Percentiles rank a stretch among this genome's conserved stretches.
Evolutionary conservation across 2,113 vertebrate species (phyloP).

Genomic region (Ginglymostoma cirratum): DNA sequence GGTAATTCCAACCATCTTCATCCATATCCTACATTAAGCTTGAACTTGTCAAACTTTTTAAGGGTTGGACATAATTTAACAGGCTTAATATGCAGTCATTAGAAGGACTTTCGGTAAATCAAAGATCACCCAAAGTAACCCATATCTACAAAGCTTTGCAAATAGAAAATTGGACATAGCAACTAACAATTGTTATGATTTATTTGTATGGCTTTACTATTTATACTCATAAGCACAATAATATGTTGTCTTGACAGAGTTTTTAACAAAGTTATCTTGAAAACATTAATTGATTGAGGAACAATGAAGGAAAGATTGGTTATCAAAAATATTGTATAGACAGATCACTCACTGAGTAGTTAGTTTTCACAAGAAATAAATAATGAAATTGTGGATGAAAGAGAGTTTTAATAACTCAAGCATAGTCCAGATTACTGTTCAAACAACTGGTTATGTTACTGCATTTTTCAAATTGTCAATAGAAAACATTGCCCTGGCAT

Average conservation of each 20-base stretch:
- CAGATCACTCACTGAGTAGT: not conserved
- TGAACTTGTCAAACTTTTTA: slow-evolving; percentile 34
- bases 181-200: not conserved
- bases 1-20: not conserved
- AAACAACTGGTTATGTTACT: not conserved
- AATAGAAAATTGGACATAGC: not conserved
- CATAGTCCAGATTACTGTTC: not conserved
- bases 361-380: not conserved
- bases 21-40: slow-evolving; percentile 9
- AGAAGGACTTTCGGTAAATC: not conserved
- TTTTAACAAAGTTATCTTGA: slow-evolving; percentile 15
- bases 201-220: not conserved
- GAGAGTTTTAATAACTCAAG: not conserved
- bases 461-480: slow-evolving; percentile 14
- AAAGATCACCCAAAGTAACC: not conserved
- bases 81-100: slow-evolving; percentile 16
- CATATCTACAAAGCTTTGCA: not conserved
- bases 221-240: not conserved
- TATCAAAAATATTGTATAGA: not conserved
- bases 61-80: slow-evolving; percentile 23
- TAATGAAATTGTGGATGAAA: not conserved
- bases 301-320: not conserved
- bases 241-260: not conserved
- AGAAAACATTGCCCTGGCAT: not conserved
- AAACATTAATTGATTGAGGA: not conserved